Percentiles rank a stretch among this genome's conserved stretches.
These are phyloP conservation scores for Nasua narica DNA, from an alignment of 2,797 vertebrate species.

Conservation along the genomic window DNA sequence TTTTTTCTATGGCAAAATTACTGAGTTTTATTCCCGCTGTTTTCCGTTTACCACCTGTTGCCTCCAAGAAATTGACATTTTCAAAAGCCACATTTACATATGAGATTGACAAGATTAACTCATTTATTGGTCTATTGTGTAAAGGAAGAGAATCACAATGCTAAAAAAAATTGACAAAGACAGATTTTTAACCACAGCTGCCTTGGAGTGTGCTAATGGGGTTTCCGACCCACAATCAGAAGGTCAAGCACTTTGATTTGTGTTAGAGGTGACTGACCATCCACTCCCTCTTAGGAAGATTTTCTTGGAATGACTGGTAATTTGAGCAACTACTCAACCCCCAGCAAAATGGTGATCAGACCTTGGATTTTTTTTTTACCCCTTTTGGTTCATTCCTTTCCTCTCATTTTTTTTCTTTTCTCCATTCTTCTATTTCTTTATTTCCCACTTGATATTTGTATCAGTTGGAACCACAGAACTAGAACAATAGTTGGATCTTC, in stretches of 20 bases:
- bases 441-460: not conserved
- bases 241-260: not conserved
- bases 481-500: not conserved
- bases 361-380: not conserved
- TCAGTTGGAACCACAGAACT: not conserved
- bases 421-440: not conserved
- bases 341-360: not conserved
- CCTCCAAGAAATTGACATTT: constrained; percentile 44
- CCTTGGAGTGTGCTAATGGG: not conserved
- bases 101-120: constrained; percentile 40
- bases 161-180: not conserved
- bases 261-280: not conserved
- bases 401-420: not conserved
- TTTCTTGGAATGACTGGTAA: not conserved
- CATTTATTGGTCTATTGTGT: constrained; percentile 31
- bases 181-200: not conserved
- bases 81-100: constrained; percentile 59
- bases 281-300: not conserved
- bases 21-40: not conserved
- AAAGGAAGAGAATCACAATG: constrained; percentile 16
- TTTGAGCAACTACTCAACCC: not conserved
- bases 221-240: not conserved
- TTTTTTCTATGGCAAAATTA: not conserved
- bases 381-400: not conserved
- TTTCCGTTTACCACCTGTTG: constrained; percentile 38